Base-by-base conservation (phyloP, 2,888 invertebrate genomes). In the Muscina levida region DNA sequence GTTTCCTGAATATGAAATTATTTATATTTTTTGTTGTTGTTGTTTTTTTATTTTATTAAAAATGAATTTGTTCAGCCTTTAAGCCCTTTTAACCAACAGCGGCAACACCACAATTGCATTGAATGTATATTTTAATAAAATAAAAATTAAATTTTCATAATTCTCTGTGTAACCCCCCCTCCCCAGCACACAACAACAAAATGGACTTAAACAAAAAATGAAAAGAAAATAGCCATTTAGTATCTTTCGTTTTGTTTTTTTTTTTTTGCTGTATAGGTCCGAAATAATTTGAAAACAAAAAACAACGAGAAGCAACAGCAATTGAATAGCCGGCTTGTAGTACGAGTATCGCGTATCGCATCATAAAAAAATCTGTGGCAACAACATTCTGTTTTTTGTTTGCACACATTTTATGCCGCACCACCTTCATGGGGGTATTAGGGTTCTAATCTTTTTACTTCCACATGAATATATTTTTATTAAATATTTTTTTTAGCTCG, bases 381-480 rank as follows among this genome's bases (percentile, higher is more conserved):
- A n/a, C n/a, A n/a, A n/a, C n/a, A n/a, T n/a, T n/a, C n/a, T n/a
- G n/a, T n/a, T n/a, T n/a, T n/a, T n/a, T n/a, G n/a, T n/a, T n/a
- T n/a, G n/a, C n/a, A n/a, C n/a, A 57, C 42, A 42, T 74, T 78
- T 71, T 79, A 65, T 65, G 44, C 31, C 42, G 17, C 53, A n/a
- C 59, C 72, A 73, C 76, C 72, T 80, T 66, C 56, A 39, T 76
- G 68, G 68, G 62, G 79, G 57, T 66, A 72, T 73, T 62, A 80
- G 68, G 65, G 51, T 59, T 76, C 76, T 76, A 80, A 80, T 80
- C 79, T 80, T 76, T 80, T 80, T 70, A 72, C 70, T 72, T 79
- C 68, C 48, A 65, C 79, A 75, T 75, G 72, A 72, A 79, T 72
- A 70, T 79, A 76, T 68, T 76, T 75, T 72, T 72, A 79, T 79